These are phyloP conservation scores for Zele albiditarsus DNA, from an alignment of 2,888 invertebrate species.

Conservation along the genomic window DNA sequence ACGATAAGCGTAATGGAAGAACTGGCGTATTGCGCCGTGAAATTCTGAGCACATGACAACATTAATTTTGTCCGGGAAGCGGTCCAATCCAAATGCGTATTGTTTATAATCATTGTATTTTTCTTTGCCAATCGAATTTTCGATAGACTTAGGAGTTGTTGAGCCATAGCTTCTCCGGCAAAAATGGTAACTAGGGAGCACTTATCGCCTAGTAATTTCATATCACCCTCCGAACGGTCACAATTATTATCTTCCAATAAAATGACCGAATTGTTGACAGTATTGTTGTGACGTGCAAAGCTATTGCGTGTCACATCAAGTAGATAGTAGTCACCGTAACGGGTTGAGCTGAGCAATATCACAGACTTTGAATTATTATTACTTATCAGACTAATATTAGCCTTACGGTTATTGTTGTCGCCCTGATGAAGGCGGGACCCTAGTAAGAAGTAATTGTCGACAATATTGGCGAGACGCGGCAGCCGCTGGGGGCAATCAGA, in stretches of 20 bases:
- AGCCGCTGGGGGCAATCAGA: conserved; percentile 71
- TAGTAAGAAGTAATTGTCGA: conserved; percentile 72
- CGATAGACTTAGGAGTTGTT: conserved; percentile 19
- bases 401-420: conserved; percentile 72
- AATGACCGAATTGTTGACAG: conserved; percentile 52
- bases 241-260: conserved; percentile 49
- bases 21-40: conserved; percentile 61
- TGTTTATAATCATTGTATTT: conserved; percentile 19
- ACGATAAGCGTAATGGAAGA: conserved; percentile 73
- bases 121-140: conserved; percentile 21
- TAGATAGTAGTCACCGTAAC: conserved; percentile 69
- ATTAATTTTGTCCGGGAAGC: conserved; percentile 23
- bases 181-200: conserved; percentile 52
- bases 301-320: conserved; percentile 55
- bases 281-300: conserved; percentile 55
- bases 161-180: conserved; percentile 14
- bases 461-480: conserved; percentile 69
- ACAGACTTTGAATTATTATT: conserved; percentile 72
- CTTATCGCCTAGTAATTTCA: conserved; percentile 56
- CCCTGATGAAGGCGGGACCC: conserved; percentile 70
- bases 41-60: conserved; percentile 42
- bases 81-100: conserved; percentile 29
- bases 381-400: conserved; percentile 72
- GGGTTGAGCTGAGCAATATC: conserved; percentile 73
- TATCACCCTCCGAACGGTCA: conserved; percentile 45